Base-by-base conservation (phyloP, 2,888 invertebrate species). In the Ichneumon xanthorius region DNA sequence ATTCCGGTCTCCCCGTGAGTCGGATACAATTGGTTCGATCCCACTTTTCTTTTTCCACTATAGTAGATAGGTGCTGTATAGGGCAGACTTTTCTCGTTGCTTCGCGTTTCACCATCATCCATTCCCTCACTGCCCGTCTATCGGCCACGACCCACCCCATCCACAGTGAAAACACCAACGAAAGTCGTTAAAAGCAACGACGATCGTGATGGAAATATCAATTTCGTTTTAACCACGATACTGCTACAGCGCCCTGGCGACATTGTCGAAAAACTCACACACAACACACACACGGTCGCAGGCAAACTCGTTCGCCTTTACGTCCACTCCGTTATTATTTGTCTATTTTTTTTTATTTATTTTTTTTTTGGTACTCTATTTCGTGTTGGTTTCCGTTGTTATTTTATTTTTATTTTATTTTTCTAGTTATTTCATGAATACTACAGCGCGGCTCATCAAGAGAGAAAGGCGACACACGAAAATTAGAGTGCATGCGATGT, bases 201-300 rank as follows among this genome's bases (percentile, higher is more conserved):
- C 82, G 78, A 82, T 82, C 82, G 84, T 85, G 82, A 85, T 84
- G 70, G 85, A 86, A 86, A 86, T 86, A 86, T 86, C 85, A 86
- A 86, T 86, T 86, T 86, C 80, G 77, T 80, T 82, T 86, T 83
- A 86, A 86, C 85, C 86, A 75, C 82, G 85, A 82, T 80, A 45
- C 73, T 75, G 73, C 80, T 82, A 77, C 65, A 76, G 76, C 37
- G 22, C 37, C 45, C 77, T 33, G 30, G 53, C 61, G 33, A 76
- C 53, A 67, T 77, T 63, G 72, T 63, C 72, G 55, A 72, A 83
- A 80, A 83, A 65, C 53, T 33, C 26, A 37, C 33, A 26, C 50
- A 67, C 19, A 67, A 40, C 73, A 40, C 19, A n/a, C 58, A 48
- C 26, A 50, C 53, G 48, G 14, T 40, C 33, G 71, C 53, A 55